A percentile compares a stretch with the other conserved stretches of the same genome.
These are phyloP conservation scores for Melangyna quadrimaculata DNA, from an alignment of 2,888 invertebrate species.

Conservation along the genomic window DNA sequence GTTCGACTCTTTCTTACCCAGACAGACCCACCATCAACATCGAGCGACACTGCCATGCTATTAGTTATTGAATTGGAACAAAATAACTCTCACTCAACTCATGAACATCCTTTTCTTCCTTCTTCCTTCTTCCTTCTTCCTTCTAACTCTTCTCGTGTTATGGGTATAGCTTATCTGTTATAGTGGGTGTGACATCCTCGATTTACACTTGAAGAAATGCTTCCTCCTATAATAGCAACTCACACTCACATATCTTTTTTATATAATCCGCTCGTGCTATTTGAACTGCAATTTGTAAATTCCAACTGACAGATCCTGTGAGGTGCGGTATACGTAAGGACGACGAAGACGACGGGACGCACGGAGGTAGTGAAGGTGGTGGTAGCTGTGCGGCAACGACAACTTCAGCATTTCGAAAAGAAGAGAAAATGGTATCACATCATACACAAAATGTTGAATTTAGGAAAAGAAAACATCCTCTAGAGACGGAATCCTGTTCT, in stretches of 20 bases:
- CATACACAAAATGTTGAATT: background rate
- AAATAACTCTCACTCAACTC: constrained; percentile 13
- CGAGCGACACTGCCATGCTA: constrained; percentile 5
- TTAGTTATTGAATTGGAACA: constrained; percentile 18
- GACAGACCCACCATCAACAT: background rate
- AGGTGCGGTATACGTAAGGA: background rate
- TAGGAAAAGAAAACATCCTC: constrained; percentile 9
- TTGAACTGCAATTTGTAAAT: constrained; percentile 50
- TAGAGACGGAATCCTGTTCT: background rate
- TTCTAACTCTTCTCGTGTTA: background rate
- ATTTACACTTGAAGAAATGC: constrained; percentile 26
- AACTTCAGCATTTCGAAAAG: background rate
- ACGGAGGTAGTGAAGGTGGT: no score
- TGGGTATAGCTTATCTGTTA: background rate
- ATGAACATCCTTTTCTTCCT: constrained; percentile 1
- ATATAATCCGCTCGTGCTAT: constrained; percentile 38
- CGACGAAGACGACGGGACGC: background rate
- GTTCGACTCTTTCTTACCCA: background rate
- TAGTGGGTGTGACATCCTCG: background rate
- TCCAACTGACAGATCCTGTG: background rate
- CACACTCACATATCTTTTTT: constrained; percentile 21
- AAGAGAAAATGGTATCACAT: background rate
- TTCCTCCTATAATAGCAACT: background rate
- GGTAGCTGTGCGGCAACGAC: background rate
- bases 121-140: background rate